A percentile compares a stretch with the other conserved stretches of the same genome.
These are phyloP conservation scores for Pediacus dermestoides DNA, from an alignment of 2,888 invertebrate species.

Conservation along the genomic window DNA sequence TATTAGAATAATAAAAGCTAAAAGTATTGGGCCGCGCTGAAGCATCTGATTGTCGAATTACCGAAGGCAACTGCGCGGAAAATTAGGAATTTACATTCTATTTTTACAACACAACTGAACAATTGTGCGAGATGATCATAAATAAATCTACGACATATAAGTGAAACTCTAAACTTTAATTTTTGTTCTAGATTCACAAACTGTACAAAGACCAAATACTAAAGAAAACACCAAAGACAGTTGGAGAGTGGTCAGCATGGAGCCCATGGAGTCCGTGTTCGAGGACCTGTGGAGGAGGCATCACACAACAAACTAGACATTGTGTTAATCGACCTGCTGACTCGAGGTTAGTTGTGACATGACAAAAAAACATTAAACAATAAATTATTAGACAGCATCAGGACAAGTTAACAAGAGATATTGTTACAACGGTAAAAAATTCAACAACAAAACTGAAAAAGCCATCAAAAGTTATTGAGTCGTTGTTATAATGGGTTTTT, in stretches of 20 bases:
- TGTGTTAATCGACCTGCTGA: constrained; percentile 53
- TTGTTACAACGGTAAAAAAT: no score
- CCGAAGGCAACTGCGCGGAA: constrained; percentile 8
- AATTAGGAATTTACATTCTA: constrained; percentile 5
- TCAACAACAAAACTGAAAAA: no score
- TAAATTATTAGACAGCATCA: no score
- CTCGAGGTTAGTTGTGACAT: constrained; percentile 30
- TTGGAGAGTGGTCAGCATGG: constrained; percentile 67
- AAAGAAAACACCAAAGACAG: constrained; percentile 38
- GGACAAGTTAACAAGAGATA: no score
- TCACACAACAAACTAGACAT: constrained; percentile 67
- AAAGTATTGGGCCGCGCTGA: no score
- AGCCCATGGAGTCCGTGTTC: constrained; percentile 71
- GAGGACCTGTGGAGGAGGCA: constrained; percentile 72
- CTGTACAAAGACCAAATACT: constrained; percentile 43
- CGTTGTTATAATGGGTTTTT: no score
- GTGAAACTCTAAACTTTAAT: constrained; percentile 2
- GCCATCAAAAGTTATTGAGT: no score
- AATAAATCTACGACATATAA: neutral
- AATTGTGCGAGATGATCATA: neutral
- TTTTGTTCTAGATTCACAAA: constrained; percentile 42
- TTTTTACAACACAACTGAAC: constrained; percentile 1
- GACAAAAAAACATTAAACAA: no score
- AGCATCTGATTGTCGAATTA: constrained; percentile 7
- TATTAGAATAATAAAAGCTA: no score